A percentile compares a stretch with the other conserved stretches of the same genome.
phyloP scores from a whole-genome alignment of 2,113 vertebrate genomes.

The Glareola pratincola region DNA sequence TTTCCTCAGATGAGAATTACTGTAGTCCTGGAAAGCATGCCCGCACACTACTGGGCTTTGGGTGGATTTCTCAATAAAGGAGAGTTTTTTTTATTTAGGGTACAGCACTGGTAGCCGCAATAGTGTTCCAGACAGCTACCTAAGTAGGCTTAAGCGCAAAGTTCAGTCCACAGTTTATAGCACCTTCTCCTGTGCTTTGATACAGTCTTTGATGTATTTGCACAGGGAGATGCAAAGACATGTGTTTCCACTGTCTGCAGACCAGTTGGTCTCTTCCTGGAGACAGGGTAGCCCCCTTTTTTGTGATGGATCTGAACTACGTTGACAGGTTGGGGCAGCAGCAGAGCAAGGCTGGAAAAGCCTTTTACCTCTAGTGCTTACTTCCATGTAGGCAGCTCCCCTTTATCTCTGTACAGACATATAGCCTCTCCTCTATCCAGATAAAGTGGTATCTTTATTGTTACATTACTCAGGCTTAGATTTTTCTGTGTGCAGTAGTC shows the following conservation, averaged over 20 bases:
- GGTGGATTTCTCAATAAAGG: background rate
- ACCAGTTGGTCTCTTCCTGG: background rate
- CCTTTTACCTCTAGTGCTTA: background rate
- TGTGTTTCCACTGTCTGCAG: background rate
- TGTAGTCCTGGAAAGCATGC: background rate
- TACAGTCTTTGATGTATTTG: background rate
- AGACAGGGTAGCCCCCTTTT: background rate
- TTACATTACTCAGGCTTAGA: background rate
- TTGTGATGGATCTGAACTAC: background rate
- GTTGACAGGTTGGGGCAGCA: background rate
- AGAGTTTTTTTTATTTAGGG: background rate
- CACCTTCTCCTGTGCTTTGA: background rate
- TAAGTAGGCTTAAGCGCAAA: background rate
- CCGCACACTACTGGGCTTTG: background rate
- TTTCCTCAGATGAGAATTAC: background rate
- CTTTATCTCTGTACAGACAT: background rate
- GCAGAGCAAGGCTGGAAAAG: background rate
- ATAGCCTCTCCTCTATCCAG: background rate
- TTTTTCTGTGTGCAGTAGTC: background rate
- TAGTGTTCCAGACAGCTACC: background rate
- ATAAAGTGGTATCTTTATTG: background rate
- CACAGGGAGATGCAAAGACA: background rate
- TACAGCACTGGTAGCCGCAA: background rate
- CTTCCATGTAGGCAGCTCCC: background rate
- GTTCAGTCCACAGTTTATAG: background rate